Conservation (phyloP, 2,797 vertebrate genomes). For the Clarias laeviceps region DNA sequence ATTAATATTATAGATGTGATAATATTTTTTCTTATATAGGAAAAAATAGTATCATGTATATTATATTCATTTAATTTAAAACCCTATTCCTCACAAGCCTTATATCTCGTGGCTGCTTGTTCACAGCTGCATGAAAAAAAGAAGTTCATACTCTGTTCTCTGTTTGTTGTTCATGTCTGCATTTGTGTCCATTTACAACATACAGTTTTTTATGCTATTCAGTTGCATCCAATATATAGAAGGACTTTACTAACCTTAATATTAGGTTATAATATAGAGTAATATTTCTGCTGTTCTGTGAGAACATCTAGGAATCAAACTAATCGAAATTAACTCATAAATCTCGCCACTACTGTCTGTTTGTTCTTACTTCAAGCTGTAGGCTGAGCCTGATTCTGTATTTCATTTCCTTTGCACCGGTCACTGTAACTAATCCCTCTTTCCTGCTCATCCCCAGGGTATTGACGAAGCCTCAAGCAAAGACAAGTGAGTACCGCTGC, state of each 20-base stretch:
- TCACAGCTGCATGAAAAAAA: too few species aligned
- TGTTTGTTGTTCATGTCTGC: not conserved
- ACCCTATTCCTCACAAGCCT: not conserved
- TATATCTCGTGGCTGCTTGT: not conserved
- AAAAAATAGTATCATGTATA: too few species aligned
- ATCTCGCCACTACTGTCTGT: not conserved
- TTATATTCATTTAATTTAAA: too few species aligned
- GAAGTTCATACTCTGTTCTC: not conserved
- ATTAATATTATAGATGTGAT: too few species aligned
- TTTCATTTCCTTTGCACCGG: constrained; percentile 44
- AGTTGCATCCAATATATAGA: not conserved
- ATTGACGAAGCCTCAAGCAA: constrained; percentile 94
- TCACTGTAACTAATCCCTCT: constrained; percentile 62
- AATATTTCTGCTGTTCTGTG: not conserved
- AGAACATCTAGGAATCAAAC: not conserved
- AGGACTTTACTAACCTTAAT: not conserved
- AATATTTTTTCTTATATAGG: too few species aligned
- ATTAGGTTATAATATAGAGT: not conserved
- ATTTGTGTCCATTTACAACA: not conserved
- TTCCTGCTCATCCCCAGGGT: constrained; percentile 77
- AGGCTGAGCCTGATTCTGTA: constrained; percentile 69
- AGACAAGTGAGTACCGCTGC: constrained; percentile 89
- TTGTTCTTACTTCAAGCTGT: constrained; percentile 76
- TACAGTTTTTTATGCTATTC: not conserved
- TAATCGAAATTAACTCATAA: not conserved